A percentile compares a stretch with the other conserved stretches of the same genome.
phyloP scores from a whole-genome alignment of 2,113 vertebrate species.

The Ptilonorhynchus violaceus region DNA sequence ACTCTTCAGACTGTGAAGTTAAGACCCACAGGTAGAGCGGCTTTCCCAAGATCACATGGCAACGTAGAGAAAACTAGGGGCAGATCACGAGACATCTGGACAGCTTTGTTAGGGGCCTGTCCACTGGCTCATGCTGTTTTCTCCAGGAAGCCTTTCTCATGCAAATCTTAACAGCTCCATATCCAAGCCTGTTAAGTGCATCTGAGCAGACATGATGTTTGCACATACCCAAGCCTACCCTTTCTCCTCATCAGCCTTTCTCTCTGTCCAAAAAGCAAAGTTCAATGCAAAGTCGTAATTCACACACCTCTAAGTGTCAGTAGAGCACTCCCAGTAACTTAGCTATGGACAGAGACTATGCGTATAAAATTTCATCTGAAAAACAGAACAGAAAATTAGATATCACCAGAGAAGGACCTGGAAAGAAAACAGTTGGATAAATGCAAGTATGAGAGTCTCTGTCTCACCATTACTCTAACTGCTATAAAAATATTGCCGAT shows the following conservation, averaged over 20 bases:
- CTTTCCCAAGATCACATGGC: background rate
- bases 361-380: background rate
- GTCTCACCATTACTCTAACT: background rate
- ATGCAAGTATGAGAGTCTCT: background rate
- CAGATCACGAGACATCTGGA: conserved; percentile 7
- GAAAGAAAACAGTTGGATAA: background rate
- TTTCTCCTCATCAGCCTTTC: background rate
- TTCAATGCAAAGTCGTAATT: background rate
- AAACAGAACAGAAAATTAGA: background rate
- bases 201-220: background rate
- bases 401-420: background rate
- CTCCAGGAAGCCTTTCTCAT: background rate
- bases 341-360: background rate
- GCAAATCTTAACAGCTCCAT: background rate
- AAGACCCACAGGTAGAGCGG: background rate
- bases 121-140: background rate
- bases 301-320: background rate
- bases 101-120: background rate
- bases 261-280: background rate
- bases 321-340: background rate
- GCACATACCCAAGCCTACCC: background rate
- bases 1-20: background rate
- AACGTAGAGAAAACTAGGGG: background rate
- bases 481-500: background rate
- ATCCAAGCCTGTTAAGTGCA: background rate